Evolutionary conservation across 2,888 invertebrate species (phyloP).

Genomic region (Mythimna lalbum): DNA sequence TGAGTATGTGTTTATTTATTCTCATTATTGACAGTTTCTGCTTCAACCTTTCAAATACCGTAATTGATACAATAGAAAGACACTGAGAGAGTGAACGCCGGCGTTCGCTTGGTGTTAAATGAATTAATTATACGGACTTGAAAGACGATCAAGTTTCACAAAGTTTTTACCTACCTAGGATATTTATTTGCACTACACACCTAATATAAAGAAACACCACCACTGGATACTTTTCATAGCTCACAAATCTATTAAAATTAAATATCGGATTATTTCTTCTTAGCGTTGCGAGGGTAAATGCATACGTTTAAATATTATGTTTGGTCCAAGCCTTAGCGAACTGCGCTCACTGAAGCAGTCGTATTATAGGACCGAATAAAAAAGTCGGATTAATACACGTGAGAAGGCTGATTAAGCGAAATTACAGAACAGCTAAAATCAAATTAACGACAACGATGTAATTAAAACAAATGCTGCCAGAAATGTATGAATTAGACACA

Average conservation of each 20-base stretch:
- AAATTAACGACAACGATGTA: conserved; percentile 22
- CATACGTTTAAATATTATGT: neutral
- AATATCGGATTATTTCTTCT: neutral
- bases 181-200: conserved; percentile 9
- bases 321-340: neutral
- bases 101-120: no score
- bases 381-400: neutral
- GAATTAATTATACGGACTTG: neutral
- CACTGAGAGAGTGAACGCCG: no score
- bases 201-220: conserved; percentile 24
- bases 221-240: conserved; percentile 28
- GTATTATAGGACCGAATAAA: neutral
- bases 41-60: no score
- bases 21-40: neutral
- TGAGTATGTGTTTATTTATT: neutral
- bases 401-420: conserved; percentile 2
- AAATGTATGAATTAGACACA: conserved; percentile 15
- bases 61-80: no score
- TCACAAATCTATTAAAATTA: conserved; percentile 10
- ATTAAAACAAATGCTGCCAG: conserved; percentile 27
- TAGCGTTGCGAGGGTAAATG: neutral
- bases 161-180: neutral
- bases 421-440: neutral
- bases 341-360: neutral
- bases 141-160: neutral